Base-by-base conservation (phyloP, 2,113 vertebrate species). In the Diphyllodes magnificus region DNA sequence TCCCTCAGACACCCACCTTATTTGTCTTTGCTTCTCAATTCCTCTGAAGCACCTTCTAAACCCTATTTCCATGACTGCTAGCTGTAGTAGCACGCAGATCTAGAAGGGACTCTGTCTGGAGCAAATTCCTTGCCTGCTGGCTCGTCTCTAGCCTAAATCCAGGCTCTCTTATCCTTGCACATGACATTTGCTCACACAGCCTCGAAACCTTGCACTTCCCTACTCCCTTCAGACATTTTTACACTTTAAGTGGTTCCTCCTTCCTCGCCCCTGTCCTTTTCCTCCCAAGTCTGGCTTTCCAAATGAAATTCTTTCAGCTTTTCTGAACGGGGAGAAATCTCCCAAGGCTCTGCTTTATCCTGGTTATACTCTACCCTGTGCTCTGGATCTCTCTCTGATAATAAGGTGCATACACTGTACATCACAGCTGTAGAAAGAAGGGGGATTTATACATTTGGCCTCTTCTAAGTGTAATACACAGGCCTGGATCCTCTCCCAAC, bases 401-500 rank as follows among this genome's bases (percentile, higher is more conserved):
- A 85, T n/a, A 90, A 87, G 80, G 77, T 72, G 71, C 61, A 54
- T 7, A 50, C 23, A 51, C n/a, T 68, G 44, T 45, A 31, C 31
- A 71, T 88, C 66, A 71, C 61, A 96, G 87, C 91, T 84, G 79
- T 3, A 65, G 92, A 97, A 97, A 94, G 81, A 82, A 93, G 49
- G 11, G 30, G 90, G 85, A 94, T 96, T 95, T 93, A 89, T 78
- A 63, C 30, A 75, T 4, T 61, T 65, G 91, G 90, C 51, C 83
- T 78, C 80, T 91, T 86, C 82, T 59, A 50, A 59, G 84, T 54
- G 78, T n/a, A 83, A 93, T 24, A 56, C 85, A 79, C 85, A 86
- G 84, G 56, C 59, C 82, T 96, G 93, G 96, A 96, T 82, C 82
- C 65, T 91, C 92, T 97, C 93, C 96, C 95, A 96, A 72, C 91